Evolutionary conservation across 23 tunicate genomes (phyloP), one percentile per base, ranked within the genome.

Genomic region (Diplosoma virens): DNA sequence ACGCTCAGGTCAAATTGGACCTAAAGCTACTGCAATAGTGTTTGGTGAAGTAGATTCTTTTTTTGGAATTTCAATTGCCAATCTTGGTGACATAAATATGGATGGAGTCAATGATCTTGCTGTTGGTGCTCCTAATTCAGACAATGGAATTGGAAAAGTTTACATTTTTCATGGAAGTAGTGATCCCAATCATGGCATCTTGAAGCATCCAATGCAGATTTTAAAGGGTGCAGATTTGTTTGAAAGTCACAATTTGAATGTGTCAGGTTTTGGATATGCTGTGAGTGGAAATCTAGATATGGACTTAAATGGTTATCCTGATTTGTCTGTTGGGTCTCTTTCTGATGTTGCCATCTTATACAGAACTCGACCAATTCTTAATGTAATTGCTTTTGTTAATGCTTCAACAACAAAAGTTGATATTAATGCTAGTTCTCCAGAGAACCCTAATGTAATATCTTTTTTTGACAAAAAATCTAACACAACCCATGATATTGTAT

Each of bases 221-320:
- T 72, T 72, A 29, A 47, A 48, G 17, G 78, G 78, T 7, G 26
- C 46, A 47, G 61, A 24, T 47, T 25, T 72, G 25, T 17, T 9
- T 50, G 11, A 23, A 0, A 52, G 35, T 3, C 53, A 58, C 21
- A 14, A 23, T 18, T 66, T 66, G 11, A 82, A 71, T 26, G 60
- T 89, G 17, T 59, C 68, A 0, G 83, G 96, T 18, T 71, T 89
- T 64, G 96, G 96, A 4, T 89, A 89, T 74, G 79, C 89, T 0
- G 58, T 90, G 20, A 79, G 81, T 67, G 97, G 97, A 21, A 85
- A 87, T 30, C 41, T 85, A 33, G 97, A 92, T 48, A 81, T 92
- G 91, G 97, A 92, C 58, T 67, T 85, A 0, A 92, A 92, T 73
- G 92, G 81, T 22, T 92, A 92, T 70, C 97, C 97, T 22, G 97